Evolutionary conservation across 2,888 invertebrate species (phyloP).

Genomic region (Plusia festucae): DNA sequence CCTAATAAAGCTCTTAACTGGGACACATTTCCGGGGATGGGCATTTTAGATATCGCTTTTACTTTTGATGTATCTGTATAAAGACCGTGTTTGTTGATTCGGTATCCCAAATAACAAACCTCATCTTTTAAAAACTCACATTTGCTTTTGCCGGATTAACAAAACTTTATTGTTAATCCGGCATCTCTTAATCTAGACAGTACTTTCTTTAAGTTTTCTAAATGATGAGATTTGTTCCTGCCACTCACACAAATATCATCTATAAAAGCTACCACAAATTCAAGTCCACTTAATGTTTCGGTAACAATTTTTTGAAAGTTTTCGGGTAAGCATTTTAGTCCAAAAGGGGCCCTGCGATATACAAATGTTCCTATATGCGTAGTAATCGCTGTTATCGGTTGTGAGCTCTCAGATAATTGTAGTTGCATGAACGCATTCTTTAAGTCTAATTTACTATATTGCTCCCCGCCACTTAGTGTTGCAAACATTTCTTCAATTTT

Average conservation of each 20-base stretch:
- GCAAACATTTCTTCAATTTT: constrained; percentile 9
- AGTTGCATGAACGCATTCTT: constrained; percentile 50
- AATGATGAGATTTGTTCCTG: constrained; percentile 20
- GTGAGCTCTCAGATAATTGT: constrained; percentile 40
- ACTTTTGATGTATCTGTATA: constrained; percentile 13
- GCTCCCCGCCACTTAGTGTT: constrained; percentile 35
- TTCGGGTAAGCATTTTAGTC: constrained; percentile 50
- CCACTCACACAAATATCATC: constrained; percentile 49
- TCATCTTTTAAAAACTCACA: constrained; percentile 19
- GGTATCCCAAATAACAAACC: constrained; percentile 16
- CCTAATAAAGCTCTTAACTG: constrained; percentile 23
- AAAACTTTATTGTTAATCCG: constrained; percentile 30
- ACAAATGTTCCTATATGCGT: constrained; percentile 53
- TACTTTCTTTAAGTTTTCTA: constrained; percentile 27
- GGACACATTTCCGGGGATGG: constrained; percentile 10
- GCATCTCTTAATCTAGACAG: constrained; percentile 24
- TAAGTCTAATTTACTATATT: constrained; percentile 52
- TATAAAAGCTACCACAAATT: constrained; percentile 29
- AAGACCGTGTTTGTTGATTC: constrained; percentile 16
- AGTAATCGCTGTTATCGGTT: constrained; percentile 49
- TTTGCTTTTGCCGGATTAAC: too few species aligned
- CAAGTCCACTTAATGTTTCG: constrained; percentile 43
- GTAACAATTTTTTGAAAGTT: constrained; percentile 53
- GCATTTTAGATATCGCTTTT: constrained; percentile 2
- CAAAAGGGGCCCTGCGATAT: constrained; percentile 42